Conservation (phyloP, 2,888 invertebrate species). For the Monochamus alternatus region DNA sequence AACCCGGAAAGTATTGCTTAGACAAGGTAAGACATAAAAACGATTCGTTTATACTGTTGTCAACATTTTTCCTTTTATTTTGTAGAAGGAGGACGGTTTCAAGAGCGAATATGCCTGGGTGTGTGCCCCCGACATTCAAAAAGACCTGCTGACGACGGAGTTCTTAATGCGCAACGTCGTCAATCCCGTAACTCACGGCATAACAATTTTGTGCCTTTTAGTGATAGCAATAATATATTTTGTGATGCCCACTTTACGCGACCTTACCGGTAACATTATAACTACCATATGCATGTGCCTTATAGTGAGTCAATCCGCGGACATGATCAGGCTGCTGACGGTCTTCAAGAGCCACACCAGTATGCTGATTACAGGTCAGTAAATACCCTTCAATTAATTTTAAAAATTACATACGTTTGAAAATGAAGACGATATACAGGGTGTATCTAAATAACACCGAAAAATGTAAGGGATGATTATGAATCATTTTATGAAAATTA, state of each 20-base stretch:
- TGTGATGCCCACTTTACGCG: conserved; percentile 85
- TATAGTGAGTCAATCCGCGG: conserved; percentile 84
- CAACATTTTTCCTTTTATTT: background rate
- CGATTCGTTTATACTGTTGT: background rate
- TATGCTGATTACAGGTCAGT: conserved; percentile 83
- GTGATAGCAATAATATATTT: conserved; percentile 86
- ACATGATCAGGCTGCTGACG: conserved; percentile 85
- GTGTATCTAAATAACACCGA: too few relatives aligned
- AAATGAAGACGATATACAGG: too few relatives aligned
- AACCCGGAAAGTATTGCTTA: conserved; percentile 84
- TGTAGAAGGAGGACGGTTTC: conserved; percentile 62
- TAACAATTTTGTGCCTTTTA: conserved; percentile 81
- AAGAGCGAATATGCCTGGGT: conserved; percentile 82
- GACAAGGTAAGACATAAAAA: conserved; percentile 77
- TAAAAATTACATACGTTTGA: background rate
- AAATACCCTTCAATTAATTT: background rate
- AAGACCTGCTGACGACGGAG: conserved; percentile 80
- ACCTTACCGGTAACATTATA: conserved; percentile 88
- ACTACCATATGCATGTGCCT: conserved; percentile 87
- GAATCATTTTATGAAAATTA: too few relatives aligned
- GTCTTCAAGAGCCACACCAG: conserved; percentile 87
- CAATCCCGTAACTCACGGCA: conserved; percentile 84
- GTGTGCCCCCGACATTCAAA: conserved; percentile 80
- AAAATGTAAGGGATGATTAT: too few relatives aligned
- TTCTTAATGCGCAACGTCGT: conserved; percentile 83